Percentiles rank a stretch among this genome's conserved stretches.
phyloP scores from a whole-genome alignment of 2,797 vertebrate species.

The Dipus sagitta region DNA sequence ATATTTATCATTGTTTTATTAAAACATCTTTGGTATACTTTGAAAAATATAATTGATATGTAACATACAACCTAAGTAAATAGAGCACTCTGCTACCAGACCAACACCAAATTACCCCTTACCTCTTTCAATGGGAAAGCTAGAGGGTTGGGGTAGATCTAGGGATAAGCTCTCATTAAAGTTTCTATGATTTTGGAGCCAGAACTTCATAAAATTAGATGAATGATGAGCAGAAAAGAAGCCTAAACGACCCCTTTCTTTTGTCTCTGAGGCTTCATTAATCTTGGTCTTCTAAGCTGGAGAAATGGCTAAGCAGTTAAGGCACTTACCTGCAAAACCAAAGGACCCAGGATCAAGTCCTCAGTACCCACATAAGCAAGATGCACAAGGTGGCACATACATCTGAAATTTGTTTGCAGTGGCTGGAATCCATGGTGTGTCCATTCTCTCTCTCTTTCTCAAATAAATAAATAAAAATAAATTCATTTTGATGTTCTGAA shows the following conservation, averaged over 20 bases:
- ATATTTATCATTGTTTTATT: constrained; percentile 23
- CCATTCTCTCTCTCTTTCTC: no score
- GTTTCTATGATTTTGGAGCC: background rate
- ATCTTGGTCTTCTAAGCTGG: background rate
- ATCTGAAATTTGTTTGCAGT: no score
- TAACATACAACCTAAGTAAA: constrained; percentile 31
- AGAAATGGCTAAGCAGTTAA: no score
- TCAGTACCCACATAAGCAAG: no score
- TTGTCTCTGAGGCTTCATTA: constrained; percentile 42
- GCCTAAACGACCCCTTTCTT: constrained; percentile 25
- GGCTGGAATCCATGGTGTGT: no score
- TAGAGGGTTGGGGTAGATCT: background rate
- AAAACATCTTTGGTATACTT: constrained; percentile 30
- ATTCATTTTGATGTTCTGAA: background rate
- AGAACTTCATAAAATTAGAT: constrained; percentile 45
- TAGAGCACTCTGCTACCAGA: background rate
- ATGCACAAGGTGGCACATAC: no score
- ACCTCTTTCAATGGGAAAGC: background rate
- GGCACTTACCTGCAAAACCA: no score
- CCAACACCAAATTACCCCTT: background rate
- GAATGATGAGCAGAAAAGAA: constrained; percentile 38
- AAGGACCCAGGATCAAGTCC: no score
- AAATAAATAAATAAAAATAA: no score
- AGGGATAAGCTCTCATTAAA: constrained; percentile 28
- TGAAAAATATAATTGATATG: background rate